A percentile compares a stretch with the other conserved stretches of the same genome.
phyloP scores from a whole-genome alignment of 1,140 invertebrate species.

The Leptonema lineaticorne region DNA sequence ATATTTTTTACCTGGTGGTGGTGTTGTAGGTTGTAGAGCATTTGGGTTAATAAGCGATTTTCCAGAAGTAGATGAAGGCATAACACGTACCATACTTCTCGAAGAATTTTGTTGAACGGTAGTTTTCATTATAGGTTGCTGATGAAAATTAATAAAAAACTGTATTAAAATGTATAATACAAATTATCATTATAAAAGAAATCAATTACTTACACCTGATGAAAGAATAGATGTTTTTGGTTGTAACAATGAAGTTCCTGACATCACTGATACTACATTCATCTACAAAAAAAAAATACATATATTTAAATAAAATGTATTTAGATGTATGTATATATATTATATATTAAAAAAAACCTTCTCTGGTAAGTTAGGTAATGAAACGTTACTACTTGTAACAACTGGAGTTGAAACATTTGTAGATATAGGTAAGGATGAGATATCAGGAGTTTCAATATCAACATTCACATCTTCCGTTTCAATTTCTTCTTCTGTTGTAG shows the following conservation, averaged over 20 bases:
- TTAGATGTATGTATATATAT: too few species aligned
- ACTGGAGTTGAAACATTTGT: not conserved
- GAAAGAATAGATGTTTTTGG: conserved; percentile 10
- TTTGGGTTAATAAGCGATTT: conserved; percentile 37
- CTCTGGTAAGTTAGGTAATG: too few species aligned
- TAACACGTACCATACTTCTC: conserved; percentile 33
- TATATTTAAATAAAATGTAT: too few species aligned
- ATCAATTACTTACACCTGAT: not conserved
- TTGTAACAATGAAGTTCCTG: conserved; percentile 33
- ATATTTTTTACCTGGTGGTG: conserved; percentile 28
- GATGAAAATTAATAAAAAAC: not conserved
- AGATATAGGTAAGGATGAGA: not conserved
- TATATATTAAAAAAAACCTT: too few species aligned
- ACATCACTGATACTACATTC: conserved; percentile 19
- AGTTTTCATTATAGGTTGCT: conserved; percentile 1
- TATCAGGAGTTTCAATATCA: conserved; percentile 35
- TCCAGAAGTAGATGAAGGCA: conserved; percentile 28
- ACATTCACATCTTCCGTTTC: conserved; percentile 35
- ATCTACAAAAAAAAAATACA: not conserved
- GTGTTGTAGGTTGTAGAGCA: conserved; percentile 31
- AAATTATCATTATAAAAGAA: not conserved
- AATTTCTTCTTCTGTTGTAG: not conserved
- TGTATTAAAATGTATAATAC: not conserved
- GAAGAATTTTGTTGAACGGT: not conserved
- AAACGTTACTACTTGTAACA: not conserved